These are phyloP conservation scores for Phasianus colchicus DNA, from an alignment of 2,113 vertebrate species.

Conservation along the genomic window DNA sequence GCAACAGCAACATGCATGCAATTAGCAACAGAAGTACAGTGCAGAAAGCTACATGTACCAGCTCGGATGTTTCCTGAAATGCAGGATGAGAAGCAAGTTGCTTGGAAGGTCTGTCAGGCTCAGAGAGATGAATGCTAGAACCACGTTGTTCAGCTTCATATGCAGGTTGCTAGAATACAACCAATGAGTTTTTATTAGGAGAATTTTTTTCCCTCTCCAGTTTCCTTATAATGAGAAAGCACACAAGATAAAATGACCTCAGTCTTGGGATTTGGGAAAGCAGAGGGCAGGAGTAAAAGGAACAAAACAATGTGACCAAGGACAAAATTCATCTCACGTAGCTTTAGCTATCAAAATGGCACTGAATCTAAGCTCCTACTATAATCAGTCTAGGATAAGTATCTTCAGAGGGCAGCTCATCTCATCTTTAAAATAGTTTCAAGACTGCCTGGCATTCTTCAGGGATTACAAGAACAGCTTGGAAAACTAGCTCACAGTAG, in stretches of 20 bases:
- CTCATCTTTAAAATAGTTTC: not conserved
- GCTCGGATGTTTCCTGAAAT: slow-evolving; percentile 27
- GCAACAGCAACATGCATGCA: not conserved
- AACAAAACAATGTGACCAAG: not conserved
- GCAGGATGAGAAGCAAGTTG: not conserved
- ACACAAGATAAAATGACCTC: not conserved
- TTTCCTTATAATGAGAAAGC: not conserved
- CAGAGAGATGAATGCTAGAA: not conserved
- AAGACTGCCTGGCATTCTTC: not conserved
- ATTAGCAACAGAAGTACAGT: not conserved
- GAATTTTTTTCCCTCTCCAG: not conserved
- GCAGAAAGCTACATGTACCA: not conserved
- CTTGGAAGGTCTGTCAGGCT: slow-evolving; percentile 9
- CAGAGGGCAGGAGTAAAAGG: not conserved
- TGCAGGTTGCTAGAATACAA: slow-evolving; percentile 60
- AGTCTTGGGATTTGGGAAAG: not conserved
- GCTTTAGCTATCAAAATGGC: not conserved
- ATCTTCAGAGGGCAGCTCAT: slow-evolving; percentile 7
- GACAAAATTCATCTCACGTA: not conserved
- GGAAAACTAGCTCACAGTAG: not conserved
- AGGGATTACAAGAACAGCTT: not conserved
- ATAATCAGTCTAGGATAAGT: not conserved
- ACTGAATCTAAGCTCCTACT: not conserved
- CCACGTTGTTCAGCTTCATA: not conserved
- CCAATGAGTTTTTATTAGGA: not conserved